Conservation (phyloP, 2,113 vertebrate genomes). For the Promerops cafer region DNA sequence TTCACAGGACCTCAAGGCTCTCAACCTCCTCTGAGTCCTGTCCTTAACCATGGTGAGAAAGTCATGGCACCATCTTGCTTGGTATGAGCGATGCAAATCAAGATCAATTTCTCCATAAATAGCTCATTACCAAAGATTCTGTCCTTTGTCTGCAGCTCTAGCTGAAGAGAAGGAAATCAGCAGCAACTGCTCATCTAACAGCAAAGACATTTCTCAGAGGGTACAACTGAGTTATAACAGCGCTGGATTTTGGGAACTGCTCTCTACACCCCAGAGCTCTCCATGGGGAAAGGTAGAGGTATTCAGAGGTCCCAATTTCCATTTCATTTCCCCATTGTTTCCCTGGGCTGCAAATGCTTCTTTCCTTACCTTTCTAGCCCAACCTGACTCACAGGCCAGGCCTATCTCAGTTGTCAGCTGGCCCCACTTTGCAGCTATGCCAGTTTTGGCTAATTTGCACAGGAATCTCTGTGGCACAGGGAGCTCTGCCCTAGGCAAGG, state of each 20-base stretch:
- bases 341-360: neutral
- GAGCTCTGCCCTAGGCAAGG: neutral
- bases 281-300: neutral
- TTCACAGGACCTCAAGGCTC: neutral
- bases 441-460: neutral
- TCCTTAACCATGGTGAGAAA: neutral
- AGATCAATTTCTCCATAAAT: neutral
- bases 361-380: neutral
- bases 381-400: neutral
- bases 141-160: neutral
- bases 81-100: neutral
- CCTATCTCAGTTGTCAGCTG: neutral
- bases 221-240: neutral
- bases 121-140: neutral
- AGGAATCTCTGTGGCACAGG: neutral
- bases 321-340: neutral
- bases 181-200: neutral
- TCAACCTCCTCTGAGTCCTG: neutral
- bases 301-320: neutral
- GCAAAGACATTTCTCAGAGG: neutral
- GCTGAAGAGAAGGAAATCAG: neutral
- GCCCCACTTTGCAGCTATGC: neutral
- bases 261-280: neutral
- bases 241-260: neutral
- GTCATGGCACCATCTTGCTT: neutral